Evolutionary conservation across 1,140 invertebrate genomes (phyloP).

Genomic region (Drosophila kikkawai): DNA sequence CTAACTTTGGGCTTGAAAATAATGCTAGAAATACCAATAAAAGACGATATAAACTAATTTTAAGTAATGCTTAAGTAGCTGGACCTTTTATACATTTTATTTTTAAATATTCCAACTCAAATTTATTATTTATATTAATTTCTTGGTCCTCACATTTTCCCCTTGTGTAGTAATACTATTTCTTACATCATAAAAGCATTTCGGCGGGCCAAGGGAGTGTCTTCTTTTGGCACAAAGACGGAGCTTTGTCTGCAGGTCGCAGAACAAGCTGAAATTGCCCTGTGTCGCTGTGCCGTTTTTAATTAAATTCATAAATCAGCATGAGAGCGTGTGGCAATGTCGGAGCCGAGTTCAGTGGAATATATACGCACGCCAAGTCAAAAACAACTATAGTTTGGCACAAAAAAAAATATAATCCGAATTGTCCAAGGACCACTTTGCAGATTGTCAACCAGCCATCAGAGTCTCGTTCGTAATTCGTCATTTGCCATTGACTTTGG

Average conservation of each 20-base stretch:
- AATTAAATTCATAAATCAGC: constrained; percentile 82
- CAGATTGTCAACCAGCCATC: constrained; percentile 46
- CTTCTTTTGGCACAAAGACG: constrained; percentile 52
- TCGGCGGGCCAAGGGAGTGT: constrained; percentile 12
- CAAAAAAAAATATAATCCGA: constrained; percentile 51
- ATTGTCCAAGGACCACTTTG: constrained; percentile 51
- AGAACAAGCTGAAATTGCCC: constrained; percentile 30
- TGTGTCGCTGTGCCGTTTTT: constrained; percentile 69
- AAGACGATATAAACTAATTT: no score
- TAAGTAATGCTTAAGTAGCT: no score
- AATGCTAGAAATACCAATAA: no score
- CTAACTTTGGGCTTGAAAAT: no score
- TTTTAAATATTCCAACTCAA: no score
- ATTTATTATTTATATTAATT: background rate
- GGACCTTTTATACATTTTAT: no score
- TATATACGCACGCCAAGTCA: constrained; percentile 25
- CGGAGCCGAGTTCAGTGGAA: constrained; percentile 39
- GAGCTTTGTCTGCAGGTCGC: constrained; percentile 45
- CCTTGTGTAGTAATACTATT: constrained; percentile 6
- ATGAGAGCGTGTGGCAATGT: constrained; percentile 17
- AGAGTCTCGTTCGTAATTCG: constrained; percentile 21
- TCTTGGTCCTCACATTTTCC: background rate
- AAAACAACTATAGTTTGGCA: constrained; percentile 45
- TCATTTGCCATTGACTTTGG: constrained; percentile 39
- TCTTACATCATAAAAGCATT: constrained; percentile 67